phyloP scores from a whole-genome alignment of 2,797 vertebrate genomes.

The Brachymystax lenok region DNA sequence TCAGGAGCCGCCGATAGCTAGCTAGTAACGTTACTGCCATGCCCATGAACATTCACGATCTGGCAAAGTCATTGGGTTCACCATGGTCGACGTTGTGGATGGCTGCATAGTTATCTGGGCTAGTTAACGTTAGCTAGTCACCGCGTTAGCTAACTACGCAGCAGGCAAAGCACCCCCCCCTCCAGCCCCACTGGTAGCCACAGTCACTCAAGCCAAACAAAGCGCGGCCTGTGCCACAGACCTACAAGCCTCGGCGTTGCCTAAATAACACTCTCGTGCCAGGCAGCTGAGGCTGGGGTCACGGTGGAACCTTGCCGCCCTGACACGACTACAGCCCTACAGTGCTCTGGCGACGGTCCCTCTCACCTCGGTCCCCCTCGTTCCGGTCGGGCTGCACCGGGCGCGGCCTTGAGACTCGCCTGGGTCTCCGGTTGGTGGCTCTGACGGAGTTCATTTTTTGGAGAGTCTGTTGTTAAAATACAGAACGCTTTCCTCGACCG shows the following conservation, averaged over 20 bases:
- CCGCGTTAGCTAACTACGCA: slow-evolving; percentile 51
- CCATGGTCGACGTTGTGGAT: slow-evolving; percentile 15
- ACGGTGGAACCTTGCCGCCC: not conserved
- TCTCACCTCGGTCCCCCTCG: slow-evolving; percentile 96
- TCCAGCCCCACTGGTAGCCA: slow-evolving; percentile 38
- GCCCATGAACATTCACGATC: slow-evolving; percentile 20
- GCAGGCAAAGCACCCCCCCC: slow-evolving; percentile 24
- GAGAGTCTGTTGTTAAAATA: slow-evolving; percentile 79
- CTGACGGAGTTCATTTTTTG: slow-evolving; percentile 98
- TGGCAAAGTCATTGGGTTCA: not conserved
- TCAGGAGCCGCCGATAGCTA: slow-evolving; percentile 37
- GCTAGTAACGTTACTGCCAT: not conserved
- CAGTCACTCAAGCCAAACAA: slow-evolving; percentile 90
- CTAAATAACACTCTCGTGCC: slow-evolving; percentile 48
- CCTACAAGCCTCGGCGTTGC: slow-evolving; percentile 85
- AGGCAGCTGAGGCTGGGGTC: not conserved
- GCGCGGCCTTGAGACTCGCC: slow-evolving; percentile 99
- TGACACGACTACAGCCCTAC: slow-evolving; percentile 23
- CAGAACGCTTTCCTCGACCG: slow-evolving; percentile 76
- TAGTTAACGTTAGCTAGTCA: slow-evolving; percentile 43
- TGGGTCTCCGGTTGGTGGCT: slow-evolving; percentile 99
- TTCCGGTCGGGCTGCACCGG: slow-evolving; percentile 97
- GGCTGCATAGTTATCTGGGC: slow-evolving; percentile 19
- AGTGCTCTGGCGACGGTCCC: slow-evolving; percentile 26
- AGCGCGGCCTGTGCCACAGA: slow-evolving; percentile 88